Conservation (phyloP, 1,140 invertebrate genomes). For the Pseudomyrmex dendroicus region DNA sequence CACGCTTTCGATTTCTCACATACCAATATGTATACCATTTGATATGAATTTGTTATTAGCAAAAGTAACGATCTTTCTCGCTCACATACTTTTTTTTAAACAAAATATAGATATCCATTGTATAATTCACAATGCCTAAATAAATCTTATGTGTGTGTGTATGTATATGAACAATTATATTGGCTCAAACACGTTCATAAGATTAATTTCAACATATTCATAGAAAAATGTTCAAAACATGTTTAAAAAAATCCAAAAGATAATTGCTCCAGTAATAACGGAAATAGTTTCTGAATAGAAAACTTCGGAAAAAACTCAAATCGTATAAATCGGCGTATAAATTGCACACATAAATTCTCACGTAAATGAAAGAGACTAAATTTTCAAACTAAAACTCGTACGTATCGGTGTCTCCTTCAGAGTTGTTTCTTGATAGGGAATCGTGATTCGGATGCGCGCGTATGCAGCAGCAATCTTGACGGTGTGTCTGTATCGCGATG, state of each 20-base stretch:
- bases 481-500: conserved; percentile 10
- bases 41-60: not conserved
- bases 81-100: not conserved
- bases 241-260: too few relatives aligned
- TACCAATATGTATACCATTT: not conserved
- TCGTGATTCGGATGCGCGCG: not conserved
- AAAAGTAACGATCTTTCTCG: not conserved
- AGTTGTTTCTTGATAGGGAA: not conserved
- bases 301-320: too few relatives aligned
- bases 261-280: too few relatives aligned
- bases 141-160: too few relatives aligned
- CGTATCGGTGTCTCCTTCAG: not conserved
- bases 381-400: not conserved
- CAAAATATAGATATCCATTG: not conserved
- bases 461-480: not conserved
- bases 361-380: not conserved
- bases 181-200: too few relatives aligned
- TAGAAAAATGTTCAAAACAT: too few relatives aligned
- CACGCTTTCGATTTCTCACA: not conserved
- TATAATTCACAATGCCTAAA: not conserved
- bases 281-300: too few relatives aligned
- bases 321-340: too few relatives aligned
- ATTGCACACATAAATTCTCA: not conserved
- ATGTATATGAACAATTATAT: too few relatives aligned
- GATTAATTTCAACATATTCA: too few relatives aligned